These are phyloP conservation scores for Oscheius sp. DNA, from an alignment of 1,140 invertebrate genomes.

Conservation along the genomic window DNA sequence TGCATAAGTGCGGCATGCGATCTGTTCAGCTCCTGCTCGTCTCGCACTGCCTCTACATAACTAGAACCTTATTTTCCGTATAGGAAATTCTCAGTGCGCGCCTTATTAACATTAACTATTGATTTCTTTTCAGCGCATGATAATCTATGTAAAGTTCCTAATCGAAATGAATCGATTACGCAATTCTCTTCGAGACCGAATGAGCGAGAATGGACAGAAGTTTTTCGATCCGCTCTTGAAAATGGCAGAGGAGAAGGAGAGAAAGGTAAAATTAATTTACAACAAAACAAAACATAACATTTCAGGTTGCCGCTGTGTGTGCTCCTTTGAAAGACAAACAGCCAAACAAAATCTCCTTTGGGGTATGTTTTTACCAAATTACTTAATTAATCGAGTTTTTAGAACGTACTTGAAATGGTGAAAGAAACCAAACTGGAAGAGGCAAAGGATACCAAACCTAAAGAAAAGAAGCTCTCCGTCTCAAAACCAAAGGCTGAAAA, in stretches of 20 bases:
- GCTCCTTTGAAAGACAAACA: no score
- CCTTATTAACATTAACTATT: no score
- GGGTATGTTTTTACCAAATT: no score
- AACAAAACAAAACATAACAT: no score
- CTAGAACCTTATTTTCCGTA: no score
- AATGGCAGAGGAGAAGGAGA: conserved; percentile 32
- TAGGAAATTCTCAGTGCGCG: no score
- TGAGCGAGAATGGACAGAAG: conserved; percentile 28
- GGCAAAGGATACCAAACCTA: background rate
- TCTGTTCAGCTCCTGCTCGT: no score
- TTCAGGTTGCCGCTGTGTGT: no score
- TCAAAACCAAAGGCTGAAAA: background rate
- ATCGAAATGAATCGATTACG: conserved; percentile 26
- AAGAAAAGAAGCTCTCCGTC: background rate
- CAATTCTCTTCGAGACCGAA: conserved; percentile 16
- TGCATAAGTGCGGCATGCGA: no score
- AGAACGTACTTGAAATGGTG: background rate
- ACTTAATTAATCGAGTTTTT: no score
- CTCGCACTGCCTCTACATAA: no score
- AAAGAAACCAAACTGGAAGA: background rate
- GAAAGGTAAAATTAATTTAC: conserved; percentile 23
- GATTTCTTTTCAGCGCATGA: conserved; percentile 19
- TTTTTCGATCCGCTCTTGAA: conserved; percentile 29
- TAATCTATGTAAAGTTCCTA: conserved; percentile 33
- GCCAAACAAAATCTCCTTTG: no score